A percentile compares a stretch with the other conserved stretches of the same genome.
Conservation (phyloP, 1,140 invertebrate species). For the Sarcophaga bullata region DNA sequence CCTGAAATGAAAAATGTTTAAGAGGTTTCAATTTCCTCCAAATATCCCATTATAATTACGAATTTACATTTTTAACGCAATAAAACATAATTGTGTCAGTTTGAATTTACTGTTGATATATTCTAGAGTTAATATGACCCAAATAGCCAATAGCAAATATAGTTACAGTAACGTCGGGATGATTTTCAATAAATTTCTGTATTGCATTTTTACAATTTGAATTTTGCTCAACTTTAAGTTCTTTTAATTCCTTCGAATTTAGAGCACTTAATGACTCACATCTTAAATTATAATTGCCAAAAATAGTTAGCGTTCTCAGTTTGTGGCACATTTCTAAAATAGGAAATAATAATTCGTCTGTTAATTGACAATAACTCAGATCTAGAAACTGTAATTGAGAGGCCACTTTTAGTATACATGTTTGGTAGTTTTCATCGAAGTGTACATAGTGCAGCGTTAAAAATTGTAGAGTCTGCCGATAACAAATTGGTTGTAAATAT, state of each 20-base stretch:
- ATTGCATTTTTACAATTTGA: not conserved
- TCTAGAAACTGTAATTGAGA: not conserved
- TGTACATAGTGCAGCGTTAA: slow-evolving; percentile 34
- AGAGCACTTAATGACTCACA: not conserved
- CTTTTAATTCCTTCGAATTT: not conserved
- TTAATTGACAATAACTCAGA: slow-evolving; percentile 40
- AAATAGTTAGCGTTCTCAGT: not conserved
- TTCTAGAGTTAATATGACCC: not conserved
- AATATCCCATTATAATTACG: too few relatives aligned
- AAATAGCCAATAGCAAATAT: not conserved
- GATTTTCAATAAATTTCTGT: not conserved
- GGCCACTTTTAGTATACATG: not conserved
- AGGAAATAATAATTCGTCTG: slow-evolving; percentile 30
- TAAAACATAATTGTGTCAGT: too few relatives aligned
- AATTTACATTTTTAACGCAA: too few relatives aligned
- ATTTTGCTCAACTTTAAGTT: slow-evolving; percentile 6
- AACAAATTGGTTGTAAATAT: slow-evolving; percentile 30
- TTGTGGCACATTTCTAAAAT: not conserved
- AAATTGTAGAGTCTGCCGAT: not conserved
- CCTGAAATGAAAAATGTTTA: too few relatives aligned
- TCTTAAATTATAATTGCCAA: slow-evolving; percentile 21
- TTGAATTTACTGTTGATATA: not conserved
- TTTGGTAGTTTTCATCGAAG: slow-evolving; percentile 29
- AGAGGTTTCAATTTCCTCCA: too few relatives aligned
- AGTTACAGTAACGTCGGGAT: not conserved